A percentile compares a stretch with the other conserved stretches of the same genome.
Evolutionary conservation across 2,113 vertebrate genomes (phyloP).

Genomic region (Callorhinus ursinus): DNA sequence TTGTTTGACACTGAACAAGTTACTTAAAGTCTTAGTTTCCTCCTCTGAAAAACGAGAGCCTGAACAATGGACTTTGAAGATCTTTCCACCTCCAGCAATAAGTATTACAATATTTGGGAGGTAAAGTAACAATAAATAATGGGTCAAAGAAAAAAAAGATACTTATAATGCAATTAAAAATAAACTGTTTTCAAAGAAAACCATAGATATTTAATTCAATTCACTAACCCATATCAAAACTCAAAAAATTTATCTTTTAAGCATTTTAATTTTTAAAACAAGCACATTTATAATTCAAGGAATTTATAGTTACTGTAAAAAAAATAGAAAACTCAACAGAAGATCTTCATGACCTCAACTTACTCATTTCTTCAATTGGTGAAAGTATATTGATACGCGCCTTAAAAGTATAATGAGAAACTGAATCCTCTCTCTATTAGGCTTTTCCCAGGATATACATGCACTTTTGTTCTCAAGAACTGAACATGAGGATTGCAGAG

Average conservation of each 20-base stretch:
- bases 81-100: neutral
- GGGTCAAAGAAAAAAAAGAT: neutral
- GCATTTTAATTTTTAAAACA: neutral
- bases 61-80: neutral
- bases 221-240: neutral
- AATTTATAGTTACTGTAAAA: neutral
- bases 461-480: neutral
- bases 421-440: neutral
- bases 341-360: neutral
- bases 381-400: neutral
- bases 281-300: neutral
- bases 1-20: neutral
- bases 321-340: neutral
- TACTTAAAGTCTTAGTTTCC: neutral
- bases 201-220: neutral
- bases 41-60: neutral
- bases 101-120: neutral
- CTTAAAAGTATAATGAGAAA: neutral
- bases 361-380: neutral
- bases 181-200: neutral
- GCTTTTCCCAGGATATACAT: neutral
- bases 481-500: neutral
- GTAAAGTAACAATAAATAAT: neutral
- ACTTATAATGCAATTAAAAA: neutral
- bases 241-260: neutral